Percentiles rank a stretch among this genome's conserved stretches.
phyloP scores from a whole-genome alignment of 2,113 vertebrate genomes.

The Ahaetulla prasina region DNA sequence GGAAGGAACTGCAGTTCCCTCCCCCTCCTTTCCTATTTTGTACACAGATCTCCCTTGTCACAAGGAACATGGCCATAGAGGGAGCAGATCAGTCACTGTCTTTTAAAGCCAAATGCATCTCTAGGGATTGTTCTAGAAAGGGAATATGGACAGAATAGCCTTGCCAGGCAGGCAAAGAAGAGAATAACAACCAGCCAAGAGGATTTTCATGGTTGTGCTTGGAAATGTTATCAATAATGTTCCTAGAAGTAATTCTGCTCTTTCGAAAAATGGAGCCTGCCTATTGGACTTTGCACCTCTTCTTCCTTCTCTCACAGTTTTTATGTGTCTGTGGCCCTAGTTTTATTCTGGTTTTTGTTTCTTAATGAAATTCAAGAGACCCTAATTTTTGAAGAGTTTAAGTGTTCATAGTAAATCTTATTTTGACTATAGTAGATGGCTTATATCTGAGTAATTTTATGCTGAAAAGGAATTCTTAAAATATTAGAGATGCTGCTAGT shows the following conservation, averaged over 20 bases:
- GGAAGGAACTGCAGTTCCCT: slow-evolving; percentile 44
- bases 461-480: background rate
- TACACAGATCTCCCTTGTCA: slow-evolving; percentile 52
- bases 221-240: rapidly evolving
- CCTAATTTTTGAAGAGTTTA: background rate
- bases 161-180: background rate
- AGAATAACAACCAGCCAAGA: background rate
- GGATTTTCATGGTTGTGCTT: background rate
- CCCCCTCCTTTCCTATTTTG: slow-evolving; percentile 26
- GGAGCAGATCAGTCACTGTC: slow-evolving; percentile 38
- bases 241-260: background rate
- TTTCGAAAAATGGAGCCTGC: background rate
- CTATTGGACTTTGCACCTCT: background rate
- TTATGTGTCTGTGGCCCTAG: background rate
- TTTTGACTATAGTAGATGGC: background rate
- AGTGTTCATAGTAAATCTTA: background rate
- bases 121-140: slow-evolving; percentile 30
- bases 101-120: slow-evolving; percentile 38
- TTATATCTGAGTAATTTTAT: background rate
- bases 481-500: background rate
- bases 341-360: background rate
- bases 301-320: background rate
- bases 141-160: background rate
- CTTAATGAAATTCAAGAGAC: no score
- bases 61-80: slow-evolving; percentile 44